Conservation (phyloP, 2,888 invertebrate species). For the Incurvaria masculella region DNA sequence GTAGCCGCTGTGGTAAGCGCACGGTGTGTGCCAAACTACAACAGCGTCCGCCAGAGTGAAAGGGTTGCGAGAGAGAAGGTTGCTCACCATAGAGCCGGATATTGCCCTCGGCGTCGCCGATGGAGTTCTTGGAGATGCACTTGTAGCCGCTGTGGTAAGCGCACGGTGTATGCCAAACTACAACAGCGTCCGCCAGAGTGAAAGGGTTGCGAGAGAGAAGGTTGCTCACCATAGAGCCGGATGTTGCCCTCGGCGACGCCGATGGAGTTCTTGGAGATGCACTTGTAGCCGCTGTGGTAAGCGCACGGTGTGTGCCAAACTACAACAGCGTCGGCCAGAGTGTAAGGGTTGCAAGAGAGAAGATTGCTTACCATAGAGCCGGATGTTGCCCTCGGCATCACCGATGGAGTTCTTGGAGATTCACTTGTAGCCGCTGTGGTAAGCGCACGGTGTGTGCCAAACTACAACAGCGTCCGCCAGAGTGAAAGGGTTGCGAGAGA, state of each 20-base stretch:
- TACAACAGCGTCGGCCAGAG: too few relatives aligned
- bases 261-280: conserved; percentile 90
- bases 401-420: conserved; percentile 92
- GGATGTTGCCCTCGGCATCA: conserved; percentile 85
- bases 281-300: conserved; percentile 85
- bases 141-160: conserved; percentile 84
- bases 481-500: too few relatives aligned
- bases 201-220: too few relatives aligned
- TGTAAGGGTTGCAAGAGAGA: too few relatives aligned
- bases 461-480: too few relatives aligned
- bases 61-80: too few relatives aligned
- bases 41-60: too few relatives aligned
- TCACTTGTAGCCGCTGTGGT: conserved; percentile 86
- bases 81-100: conserved; percentile 83
- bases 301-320: conserved; percentile 70
- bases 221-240: conserved; percentile 76
- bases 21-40: conserved; percentile 71
- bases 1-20: conserved; percentile 79
- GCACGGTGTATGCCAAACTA: conserved; percentile 70
- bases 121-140: conserved; percentile 90
- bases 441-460: conserved; percentile 67
- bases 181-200: too few relatives aligned
- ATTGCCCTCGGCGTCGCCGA: conserved; percentile 87
- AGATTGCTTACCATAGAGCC: conserved; percentile 74
- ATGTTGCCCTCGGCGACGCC: conserved; percentile 90